A percentile compares a stretch with the other conserved stretches of the same genome.
Evolutionary conservation across 2,113 vertebrate species (phyloP).

Genomic region (Sprattus sprattus): DNA sequence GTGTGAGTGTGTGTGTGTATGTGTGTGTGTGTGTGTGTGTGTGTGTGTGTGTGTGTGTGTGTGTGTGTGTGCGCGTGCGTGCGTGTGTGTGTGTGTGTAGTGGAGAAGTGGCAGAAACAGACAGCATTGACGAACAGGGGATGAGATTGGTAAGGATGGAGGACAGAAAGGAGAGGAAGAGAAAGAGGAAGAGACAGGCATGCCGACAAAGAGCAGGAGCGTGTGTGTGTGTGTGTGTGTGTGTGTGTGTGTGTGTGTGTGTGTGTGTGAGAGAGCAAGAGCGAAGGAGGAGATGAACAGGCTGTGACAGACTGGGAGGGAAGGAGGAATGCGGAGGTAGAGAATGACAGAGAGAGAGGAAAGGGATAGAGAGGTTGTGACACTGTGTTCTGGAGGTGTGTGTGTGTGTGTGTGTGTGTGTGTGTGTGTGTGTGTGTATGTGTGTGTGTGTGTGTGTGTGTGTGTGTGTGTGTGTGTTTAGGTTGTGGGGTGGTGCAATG

Average conservation of each 20-base stretch:
- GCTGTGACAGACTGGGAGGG: slow-evolving; percentile 42
- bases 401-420: slow-evolving; percentile 36
- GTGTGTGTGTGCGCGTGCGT: neutral
- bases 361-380: slow-evolving; percentile 57
- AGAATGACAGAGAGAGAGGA: neutral
- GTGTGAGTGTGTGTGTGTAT: too few species aligned
- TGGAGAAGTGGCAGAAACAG: slow-evolving; percentile 9
- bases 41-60: too few species aligned
- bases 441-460: slow-evolving; percentile 38
- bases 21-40: neutral
- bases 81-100: neutral
- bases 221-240: too few species aligned
- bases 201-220: neutral
- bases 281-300: slow-evolving; percentile 50
- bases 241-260: too few species aligned
- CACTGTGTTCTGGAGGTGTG: slow-evolving; percentile 39
- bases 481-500: slow-evolving; percentile 9
- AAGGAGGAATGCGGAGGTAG: neutral
- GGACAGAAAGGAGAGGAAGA: neutral
- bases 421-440: slow-evolving; percentile 15
- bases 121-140: slow-evolving; percentile 5
- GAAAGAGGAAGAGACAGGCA: slow-evolving; percentile 16
- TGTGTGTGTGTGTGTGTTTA: neutral
- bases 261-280: too few species aligned
- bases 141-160: neutral